Evolutionary conservation across 37 sponge, comb jelly and placozoan species (phyloP), one percentile per base, ranked within the genome.

Genomic region (Axinella damicornis): DNA sequence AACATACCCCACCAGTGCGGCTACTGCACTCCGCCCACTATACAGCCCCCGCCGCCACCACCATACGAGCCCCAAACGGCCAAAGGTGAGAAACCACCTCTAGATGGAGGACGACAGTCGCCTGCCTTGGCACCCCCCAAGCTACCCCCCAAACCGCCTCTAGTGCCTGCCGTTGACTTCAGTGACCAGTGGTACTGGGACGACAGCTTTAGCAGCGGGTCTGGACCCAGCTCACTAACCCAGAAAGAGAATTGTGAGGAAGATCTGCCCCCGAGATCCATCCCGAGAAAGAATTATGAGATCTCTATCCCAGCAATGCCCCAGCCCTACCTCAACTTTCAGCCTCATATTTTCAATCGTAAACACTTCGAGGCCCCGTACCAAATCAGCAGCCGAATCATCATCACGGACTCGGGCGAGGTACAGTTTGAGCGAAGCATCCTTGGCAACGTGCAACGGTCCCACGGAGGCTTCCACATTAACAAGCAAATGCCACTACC

Each of bases 311-410:
- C 83, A 22, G 83, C 79, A 35, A 27, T 46, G 53, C 32, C 61
- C 4, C 52, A 31, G 4, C 61, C 70, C 0, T 72, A 71, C 63
- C 22, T 12, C 0, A 76, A 69, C 33, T 67, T 69, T 27, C 85
- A 69, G 36, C 72, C 72, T 12, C 71, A 85, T 11, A 19, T 70
- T 2, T 70, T 69, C 52, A 39, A 85, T n/a, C 67, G 28, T n/a
- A 9, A 38, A 0, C 32, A 21, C 5, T 73, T 87, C 41, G 76
- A 80, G 27, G 37, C 20, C 2, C 88, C 88, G 0, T 88, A 88
- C 61, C 81, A 80, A 2, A 75, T 81, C 31, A 88, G 82, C 70
- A 81, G 77, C 30, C 81, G 76, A 2, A 76, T 81, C 22, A 65
- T 80, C 21, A 74, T 81, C 68, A 81, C 68, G 11, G 81, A 88